phyloP scores from a whole-genome alignment of 2,888 invertebrate genomes.

The Eupelmus urozonus region DNA sequence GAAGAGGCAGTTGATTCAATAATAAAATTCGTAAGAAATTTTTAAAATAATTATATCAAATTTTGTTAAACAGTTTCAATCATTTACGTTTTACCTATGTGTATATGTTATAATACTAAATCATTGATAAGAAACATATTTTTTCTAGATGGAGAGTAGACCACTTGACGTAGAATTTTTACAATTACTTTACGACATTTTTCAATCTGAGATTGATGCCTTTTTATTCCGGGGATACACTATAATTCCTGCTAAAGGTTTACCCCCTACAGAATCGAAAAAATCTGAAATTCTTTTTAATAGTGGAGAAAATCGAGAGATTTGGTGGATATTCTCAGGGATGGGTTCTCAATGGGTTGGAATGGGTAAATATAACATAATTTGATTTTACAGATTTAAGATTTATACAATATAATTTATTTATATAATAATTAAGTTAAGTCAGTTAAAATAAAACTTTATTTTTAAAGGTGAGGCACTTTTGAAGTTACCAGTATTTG shows the following conservation, averaged over 20 bases:
- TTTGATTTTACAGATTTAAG: background rate
- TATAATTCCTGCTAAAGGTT: slow-evolving; percentile 77
- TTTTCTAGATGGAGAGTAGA: slow-evolving; percentile 77
- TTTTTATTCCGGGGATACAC: slow-evolving; percentile 89
- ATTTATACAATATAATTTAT: background rate
- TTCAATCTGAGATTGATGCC: slow-evolving; percentile 79
- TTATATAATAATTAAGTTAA: background rate
- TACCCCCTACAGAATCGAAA: slow-evolving; percentile 68
- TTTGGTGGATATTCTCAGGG: slow-evolving; percentile 94
- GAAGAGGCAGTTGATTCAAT: slow-evolving; percentile 85
- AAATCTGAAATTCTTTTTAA: slow-evolving; percentile 81
- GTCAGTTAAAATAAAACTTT: no score
- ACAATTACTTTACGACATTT: slow-evolving; percentile 81
- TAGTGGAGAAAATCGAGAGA: slow-evolving; percentile 82
- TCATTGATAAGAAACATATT: no score
- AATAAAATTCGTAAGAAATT: slow-evolving; percentile 79
- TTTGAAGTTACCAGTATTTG: slow-evolving; percentile 82
- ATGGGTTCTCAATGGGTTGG: slow-evolving; percentile 94
- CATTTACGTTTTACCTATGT: no score
- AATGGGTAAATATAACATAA: slow-evolving; percentile 82
- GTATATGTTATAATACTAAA: no score
- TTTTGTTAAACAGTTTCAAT: no score
- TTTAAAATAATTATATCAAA: no score
- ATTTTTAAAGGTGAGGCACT: slow-evolving; percentile 71
- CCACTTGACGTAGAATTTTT: slow-evolving; percentile 82